These are phyloP conservation scores for Aldrovandia affinis DNA, from an alignment of 2,797 vertebrate species.

Conservation along the genomic window DNA sequence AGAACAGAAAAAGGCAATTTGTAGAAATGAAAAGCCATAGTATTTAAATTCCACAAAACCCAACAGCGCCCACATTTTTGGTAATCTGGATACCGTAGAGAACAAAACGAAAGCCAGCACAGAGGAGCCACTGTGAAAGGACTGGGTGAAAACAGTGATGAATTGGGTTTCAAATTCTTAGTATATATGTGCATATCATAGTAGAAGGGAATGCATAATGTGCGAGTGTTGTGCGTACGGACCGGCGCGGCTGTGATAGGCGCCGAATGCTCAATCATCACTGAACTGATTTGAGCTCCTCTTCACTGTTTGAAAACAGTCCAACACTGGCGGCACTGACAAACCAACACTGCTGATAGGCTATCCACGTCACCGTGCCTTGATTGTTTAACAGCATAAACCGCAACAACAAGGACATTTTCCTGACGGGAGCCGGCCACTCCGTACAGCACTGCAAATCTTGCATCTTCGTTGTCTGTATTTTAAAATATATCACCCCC, in stretches of 20 bases:
- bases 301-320: not conserved
- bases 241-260: not conserved
- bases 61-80: no score
- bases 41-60: no score
- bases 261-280: not conserved
- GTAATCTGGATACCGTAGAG: no score
- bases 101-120: no score
- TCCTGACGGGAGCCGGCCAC: not conserved
- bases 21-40: no score
- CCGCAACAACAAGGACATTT: no score
- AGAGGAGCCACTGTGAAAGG: not conserved
- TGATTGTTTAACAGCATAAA: no score
- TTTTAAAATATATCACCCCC: not conserved
- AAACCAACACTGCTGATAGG: not conserved
- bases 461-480: not conserved
- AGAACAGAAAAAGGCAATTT: no score
- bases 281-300: not conserved
- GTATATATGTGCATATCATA: not conserved
- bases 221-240: not conserved
- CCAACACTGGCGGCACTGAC: not conserved
- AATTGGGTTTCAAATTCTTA: not conserved
- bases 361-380: not conserved
- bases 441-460: not conserved
- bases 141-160: not conserved
- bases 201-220: not conserved